These are phyloP conservation scores for Melitaea athalia DNA, from an alignment of 2,888 invertebrate species.

Conservation along the genomic window DNA sequence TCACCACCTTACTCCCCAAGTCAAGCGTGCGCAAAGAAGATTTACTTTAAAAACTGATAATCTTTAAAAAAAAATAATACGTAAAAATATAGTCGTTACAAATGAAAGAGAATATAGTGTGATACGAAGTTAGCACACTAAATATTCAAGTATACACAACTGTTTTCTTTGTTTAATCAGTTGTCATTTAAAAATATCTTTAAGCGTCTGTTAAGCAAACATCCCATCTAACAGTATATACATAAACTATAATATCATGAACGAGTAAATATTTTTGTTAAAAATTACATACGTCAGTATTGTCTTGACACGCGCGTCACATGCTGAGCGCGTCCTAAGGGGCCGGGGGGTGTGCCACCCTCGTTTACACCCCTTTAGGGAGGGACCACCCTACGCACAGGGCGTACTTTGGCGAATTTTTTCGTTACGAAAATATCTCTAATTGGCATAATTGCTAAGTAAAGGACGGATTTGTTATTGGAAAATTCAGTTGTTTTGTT, in stretches of 20 bases:
- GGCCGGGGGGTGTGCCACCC: constrained; percentile 19
- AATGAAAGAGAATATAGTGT: no score
- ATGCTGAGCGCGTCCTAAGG: constrained; percentile 39
- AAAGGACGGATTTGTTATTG: constrained; percentile 16
- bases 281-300: background rate
- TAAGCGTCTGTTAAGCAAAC: background rate
- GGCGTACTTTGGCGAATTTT: constrained; percentile 34
- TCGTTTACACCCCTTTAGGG: constrained; percentile 36
- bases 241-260: background rate
- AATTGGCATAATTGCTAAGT: constrained; percentile 36
- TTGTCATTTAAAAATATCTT: background rate
- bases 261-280: background rate
- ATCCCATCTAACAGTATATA: background rate
- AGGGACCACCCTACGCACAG: constrained; percentile 49
- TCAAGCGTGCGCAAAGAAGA: no score
- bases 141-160: background rate
- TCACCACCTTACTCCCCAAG: no score
- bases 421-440: constrained; percentile 36
- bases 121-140: background rate
- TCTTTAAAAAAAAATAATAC: no score
- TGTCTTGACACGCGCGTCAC: constrained; percentile 15
- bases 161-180: background rate
- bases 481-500: constrained; percentile 7
- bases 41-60: no score
- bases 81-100: no score